phyloP scores from a whole-genome alignment of 2,888 invertebrate genomes.

The Stenodera caucasica region DNA sequence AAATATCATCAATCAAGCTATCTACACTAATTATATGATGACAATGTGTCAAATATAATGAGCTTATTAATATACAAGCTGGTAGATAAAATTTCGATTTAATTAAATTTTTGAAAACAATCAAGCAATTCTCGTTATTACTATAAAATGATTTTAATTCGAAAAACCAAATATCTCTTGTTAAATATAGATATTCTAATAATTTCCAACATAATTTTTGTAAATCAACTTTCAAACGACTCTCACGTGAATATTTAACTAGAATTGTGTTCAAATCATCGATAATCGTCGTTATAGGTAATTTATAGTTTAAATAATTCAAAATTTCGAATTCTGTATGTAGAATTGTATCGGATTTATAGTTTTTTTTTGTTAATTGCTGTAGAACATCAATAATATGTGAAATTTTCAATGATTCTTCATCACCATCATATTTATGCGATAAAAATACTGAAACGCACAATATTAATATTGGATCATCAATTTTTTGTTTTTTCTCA shows the following conservation, averaged over 20 bases:
- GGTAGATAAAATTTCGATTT: slow-evolving; percentile 22
- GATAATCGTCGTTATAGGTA: slow-evolving; percentile 15
- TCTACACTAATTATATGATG: slow-evolving; percentile 14
- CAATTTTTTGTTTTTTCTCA: slow-evolving; percentile 11
- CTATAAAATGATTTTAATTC: slow-evolving; percentile 16
- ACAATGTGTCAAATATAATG: slow-evolving; percentile 16
- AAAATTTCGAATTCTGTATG: slow-evolving; percentile 18
- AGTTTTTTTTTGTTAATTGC: slow-evolving; percentile 9
- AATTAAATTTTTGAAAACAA: slow-evolving; percentile 17
- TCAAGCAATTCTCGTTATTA: slow-evolving; percentile 11
- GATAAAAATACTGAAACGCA: slow-evolving; percentile 15
- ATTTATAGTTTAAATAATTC: slow-evolving; percentile 9
- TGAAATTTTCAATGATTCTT: slow-evolving; percentile 15
- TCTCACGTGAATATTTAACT: slow-evolving; percentile 12
- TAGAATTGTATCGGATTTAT: slow-evolving; percentile 5
- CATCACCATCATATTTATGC: slow-evolving; percentile 19
- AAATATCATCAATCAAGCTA: slow-evolving; percentile 12
- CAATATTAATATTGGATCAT: slow-evolving; percentile 17
- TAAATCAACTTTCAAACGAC: slow-evolving; percentile 8
- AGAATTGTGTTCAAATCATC: slow-evolving; percentile 21
- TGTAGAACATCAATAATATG: slow-evolving; percentile 14
- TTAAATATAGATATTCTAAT: slow-evolving; percentile 18
- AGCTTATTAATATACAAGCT: slow-evolving; percentile 16
- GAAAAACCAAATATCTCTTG: slow-evolving; percentile 12
- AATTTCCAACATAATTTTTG: slow-evolving; percentile 15